phyloP scores from a whole-genome alignment of 2,113 vertebrate species.

The Otocyon megalotis region DNA sequence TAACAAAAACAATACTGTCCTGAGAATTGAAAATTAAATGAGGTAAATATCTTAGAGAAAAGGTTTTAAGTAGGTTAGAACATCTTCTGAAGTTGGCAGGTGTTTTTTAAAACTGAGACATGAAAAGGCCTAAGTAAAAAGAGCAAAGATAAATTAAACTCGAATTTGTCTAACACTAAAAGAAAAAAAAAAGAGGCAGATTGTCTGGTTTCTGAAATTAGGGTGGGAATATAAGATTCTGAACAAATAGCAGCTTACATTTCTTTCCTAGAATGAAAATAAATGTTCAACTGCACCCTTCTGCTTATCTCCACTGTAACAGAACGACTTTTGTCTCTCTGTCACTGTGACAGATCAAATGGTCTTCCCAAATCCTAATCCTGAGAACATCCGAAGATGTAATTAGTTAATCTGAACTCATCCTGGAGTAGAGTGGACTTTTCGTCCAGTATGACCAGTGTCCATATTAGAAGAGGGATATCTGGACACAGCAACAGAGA shows the following conservation, averaged over 20 bases:
- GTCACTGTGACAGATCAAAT: not conserved
- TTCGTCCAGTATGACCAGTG: not conserved
- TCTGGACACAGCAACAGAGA: not conserved
- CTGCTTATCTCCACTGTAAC: not conserved
- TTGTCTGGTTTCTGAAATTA: conserved; percentile 29
- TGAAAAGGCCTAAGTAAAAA: not conserved
- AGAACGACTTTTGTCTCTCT: not conserved
- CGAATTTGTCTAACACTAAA: not conserved
- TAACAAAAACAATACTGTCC: not conserved
- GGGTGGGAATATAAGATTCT: not conserved
- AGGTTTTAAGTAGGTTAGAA: not conserved
- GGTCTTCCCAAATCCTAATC: not conserved
- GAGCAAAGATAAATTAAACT: not conserved
- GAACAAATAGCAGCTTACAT: not conserved
- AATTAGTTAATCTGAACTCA: not conserved
- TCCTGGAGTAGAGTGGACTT: not conserved
- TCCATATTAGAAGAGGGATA: not conserved
- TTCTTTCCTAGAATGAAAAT: not conserved
- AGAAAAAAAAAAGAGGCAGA: not conserved
- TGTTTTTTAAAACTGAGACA: conserved; percentile 16
- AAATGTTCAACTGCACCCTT: not conserved
- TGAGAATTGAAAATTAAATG: not conserved
- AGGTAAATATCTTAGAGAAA: not conserved
- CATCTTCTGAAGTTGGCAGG: not conserved
- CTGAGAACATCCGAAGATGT: not conserved